phyloP scores from a whole-genome alignment of 2,797 vertebrate species.

The Ambastaia sidthimunki region DNA sequence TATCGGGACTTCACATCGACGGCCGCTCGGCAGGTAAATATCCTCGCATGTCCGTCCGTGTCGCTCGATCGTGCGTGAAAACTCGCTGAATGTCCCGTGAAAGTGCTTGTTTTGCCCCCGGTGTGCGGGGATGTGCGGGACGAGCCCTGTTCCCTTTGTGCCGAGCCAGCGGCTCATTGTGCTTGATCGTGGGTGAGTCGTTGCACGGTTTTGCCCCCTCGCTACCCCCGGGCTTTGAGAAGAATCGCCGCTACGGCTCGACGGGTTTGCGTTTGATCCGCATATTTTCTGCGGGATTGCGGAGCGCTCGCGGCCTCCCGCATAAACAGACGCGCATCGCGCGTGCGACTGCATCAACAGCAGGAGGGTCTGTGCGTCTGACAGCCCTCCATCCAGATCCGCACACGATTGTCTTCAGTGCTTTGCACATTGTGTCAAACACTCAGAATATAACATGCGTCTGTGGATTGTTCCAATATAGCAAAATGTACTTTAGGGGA shows the following conservation, averaged over 20 bases:
- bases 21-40: conserved; percentile 78
- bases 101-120: conserved; percentile 69
- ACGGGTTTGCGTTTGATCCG: conserved; percentile 19
- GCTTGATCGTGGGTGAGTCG: conserved; percentile 65
- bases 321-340: conserved; percentile 37
- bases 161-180: conserved; percentile 72
- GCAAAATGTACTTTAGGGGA: not conserved
- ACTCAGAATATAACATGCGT: not conserved
- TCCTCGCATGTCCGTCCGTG: conserved; percentile 47
- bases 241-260: conserved; percentile 8
- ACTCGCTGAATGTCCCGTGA: conserved; percentile 77
- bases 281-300: conserved; percentile 50
- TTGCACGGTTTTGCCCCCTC: conserved; percentile 54
- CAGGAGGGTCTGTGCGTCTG: conserved; percentile 49
- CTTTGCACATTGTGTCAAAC: not conserved
- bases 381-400: conserved; percentile 44
- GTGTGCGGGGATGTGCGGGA: conserved; percentile 71
- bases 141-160: conserved; percentile 80
- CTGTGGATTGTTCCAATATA: not conserved
- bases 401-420: not conserved
- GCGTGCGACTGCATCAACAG: conserved; percentile 13
- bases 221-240: conserved; percentile 51
- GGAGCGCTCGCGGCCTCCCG: conserved; percentile 44
- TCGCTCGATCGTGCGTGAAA: conserved; percentile 57
- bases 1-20: conserved; percentile 75